Percentiles rank a stretch among this genome's conserved stretches.
phyloP scores from a whole-genome alignment of 2,888 invertebrate genomes.

The Eulithis prunata region DNA sequence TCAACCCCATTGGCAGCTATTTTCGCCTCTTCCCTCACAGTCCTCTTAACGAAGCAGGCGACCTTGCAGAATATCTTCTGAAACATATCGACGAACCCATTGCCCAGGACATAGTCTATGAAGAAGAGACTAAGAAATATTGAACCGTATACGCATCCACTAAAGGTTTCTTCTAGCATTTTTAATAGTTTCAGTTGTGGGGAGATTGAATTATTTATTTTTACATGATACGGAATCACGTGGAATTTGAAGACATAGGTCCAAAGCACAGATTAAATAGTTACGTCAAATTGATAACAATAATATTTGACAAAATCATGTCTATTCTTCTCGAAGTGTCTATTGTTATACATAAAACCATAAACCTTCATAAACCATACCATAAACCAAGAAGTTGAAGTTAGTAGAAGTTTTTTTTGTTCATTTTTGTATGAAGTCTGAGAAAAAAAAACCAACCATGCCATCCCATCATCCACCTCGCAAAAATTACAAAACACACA shows the following conservation, averaged over 20 bases:
- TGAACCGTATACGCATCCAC: slow-evolving; percentile 46
- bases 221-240: slow-evolving; percentile 11
- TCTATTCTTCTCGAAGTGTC: too few relatives aligned
- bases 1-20: slow-evolving; percentile 40
- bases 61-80: slow-evolving; percentile 56
- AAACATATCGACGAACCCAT: slow-evolving; percentile 62
- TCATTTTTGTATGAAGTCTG: too few relatives aligned
- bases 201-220: background rate
- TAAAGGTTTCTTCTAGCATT: slow-evolving; percentile 52
- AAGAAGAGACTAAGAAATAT: slow-evolving; percentile 59
- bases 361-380: too few relatives aligned
- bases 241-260: slow-evolving; percentile 10
- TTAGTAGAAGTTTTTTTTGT: too few relatives aligned
- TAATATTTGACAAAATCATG: too few relatives aligned
- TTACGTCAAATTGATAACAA: background rate
- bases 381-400: too few relatives aligned
- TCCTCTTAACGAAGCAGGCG: slow-evolving; percentile 56
- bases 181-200: slow-evolving; percentile 27
- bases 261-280: background rate
- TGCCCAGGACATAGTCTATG: slow-evolving; percentile 63
- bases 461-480: too few relatives aligned
- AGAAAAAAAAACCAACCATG: too few relatives aligned
- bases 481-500: too few relatives aligned
- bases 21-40: slow-evolving; percentile 57
- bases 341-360: too few relatives aligned